Evolutionary conservation across 2,113 vertebrate genomes (phyloP).

Genomic region (Oxyura jamaicensis): DNA sequence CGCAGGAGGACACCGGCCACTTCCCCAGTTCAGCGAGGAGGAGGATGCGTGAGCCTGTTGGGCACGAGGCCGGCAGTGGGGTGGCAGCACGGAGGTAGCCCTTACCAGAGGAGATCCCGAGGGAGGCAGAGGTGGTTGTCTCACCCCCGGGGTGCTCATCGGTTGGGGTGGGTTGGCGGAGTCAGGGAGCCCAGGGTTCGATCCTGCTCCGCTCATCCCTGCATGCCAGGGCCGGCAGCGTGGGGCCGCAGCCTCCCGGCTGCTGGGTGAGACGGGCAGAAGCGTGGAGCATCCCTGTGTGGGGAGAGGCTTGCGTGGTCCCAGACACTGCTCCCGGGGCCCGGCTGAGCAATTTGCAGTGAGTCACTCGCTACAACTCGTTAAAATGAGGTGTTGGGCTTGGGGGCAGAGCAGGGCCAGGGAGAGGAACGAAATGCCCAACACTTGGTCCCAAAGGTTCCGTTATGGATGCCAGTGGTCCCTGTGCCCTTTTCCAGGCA

Average conservation of each 20-base stretch:
- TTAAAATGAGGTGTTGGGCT: no score
- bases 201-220: rapidly evolving
- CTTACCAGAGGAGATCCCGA: not conserved
- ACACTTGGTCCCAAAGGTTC: not conserved
- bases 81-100: not conserved
- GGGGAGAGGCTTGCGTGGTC: no score
- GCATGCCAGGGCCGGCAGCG: not conserved
- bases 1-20: not conserved
- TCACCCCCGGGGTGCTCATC: not conserved
- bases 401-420: not conserved
- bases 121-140: not conserved
- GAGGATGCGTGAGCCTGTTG: not conserved
- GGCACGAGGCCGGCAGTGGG: not conserved
- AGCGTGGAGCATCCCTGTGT: no score
- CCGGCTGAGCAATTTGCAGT: no score
- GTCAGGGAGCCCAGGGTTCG: not conserved
- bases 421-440: not conserved
- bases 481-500: rapidly evolving
- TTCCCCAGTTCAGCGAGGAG: not conserved
- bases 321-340: no score
- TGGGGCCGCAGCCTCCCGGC: not conserved
- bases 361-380: no score
- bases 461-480: not conserved
- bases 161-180: not conserved
- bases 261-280: no score